Conservation (phyloP, 2,888 invertebrate species). For the Pollenia griseotomentosa region DNA sequence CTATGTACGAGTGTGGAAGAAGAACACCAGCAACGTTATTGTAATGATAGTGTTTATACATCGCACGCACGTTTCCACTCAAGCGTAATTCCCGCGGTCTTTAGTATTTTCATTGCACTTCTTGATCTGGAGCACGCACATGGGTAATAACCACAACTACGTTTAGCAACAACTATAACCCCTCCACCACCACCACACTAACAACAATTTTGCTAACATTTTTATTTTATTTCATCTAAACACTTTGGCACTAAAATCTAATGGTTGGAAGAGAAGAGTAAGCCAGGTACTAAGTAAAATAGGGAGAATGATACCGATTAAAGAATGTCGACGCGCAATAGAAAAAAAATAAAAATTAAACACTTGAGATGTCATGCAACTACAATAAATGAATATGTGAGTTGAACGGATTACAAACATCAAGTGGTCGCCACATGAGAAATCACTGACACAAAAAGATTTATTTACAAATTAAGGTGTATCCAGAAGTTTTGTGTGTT, state of each 20-base stretch:
- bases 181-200: background rate
- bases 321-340: conserved; percentile 42
- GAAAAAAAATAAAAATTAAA: conserved; percentile 48
- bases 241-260: conserved; percentile 46
- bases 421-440: conserved; percentile 55
- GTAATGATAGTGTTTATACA: conserved; percentile 59
- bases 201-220: conserved; percentile 35
- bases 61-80: conserved; percentile 69
- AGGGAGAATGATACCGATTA: background rate
- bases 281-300: background rate
- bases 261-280: background rate
- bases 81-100: conserved; percentile 72
- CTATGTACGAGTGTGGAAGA: conserved; percentile 9
- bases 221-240: conserved; percentile 47
- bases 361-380: conserved; percentile 69
- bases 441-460: conserved; percentile 2
- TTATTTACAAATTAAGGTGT: conserved; percentile 29
- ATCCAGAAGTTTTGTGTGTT: background rate
- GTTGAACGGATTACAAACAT: conserved; percentile 32
- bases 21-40: conserved; percentile 9
- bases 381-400: conserved; percentile 36
- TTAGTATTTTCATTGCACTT: conserved; percentile 64
- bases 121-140: conserved; percentile 66
- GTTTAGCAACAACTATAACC: background rate
- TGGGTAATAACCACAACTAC: conserved; percentile 36